Evolutionary conservation across 2,113 vertebrate genomes (phyloP), one percentile per base, ranked within the genome.

Genomic region (Gymnarchus niloticus): DNA sequence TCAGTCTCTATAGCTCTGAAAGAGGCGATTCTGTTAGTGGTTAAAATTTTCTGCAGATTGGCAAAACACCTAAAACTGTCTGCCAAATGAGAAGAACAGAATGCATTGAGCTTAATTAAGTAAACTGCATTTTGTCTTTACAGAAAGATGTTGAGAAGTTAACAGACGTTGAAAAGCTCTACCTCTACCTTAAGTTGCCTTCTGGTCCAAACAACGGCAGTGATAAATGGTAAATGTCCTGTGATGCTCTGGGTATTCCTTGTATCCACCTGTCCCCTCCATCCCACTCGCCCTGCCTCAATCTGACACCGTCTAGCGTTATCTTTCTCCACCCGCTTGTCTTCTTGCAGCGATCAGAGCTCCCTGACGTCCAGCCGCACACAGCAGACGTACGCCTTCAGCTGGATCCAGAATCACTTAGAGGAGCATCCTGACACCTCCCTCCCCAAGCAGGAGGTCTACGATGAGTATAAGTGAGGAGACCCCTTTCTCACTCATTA

Each of bases 101-200:
- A 61, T 8, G 10, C 19, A 8, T 78, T 78, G 19, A 9, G 44
- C 44, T 78, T 78, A 78, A 78, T 78, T 78, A 78, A 78, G 23
- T 23, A 48, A 78, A 78, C 3, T 77, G 1, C 65, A 73, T 73
- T 48, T 92, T 89, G 28, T 90, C 84, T 92, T 90, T 91, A 80
- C 94, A 99, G 98, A 97, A 99, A 98, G 98, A 99, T 97, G 97
- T 99, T 96, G 98, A 99, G 97, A 99, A 99, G 97, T 99, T 99
- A 98, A 99, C 98, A 98, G 98, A 99, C 94, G 94, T 99, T 92
- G 98, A 99, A 96, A 99, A 99, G 96, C 98, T 99, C 98, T 99
- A 99, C 98, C 98, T 99, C 98, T 99, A 99, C 97, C 98, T 99
- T 96, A 97, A 99, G 94, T 96, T 99, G 98, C 98, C 98, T 99